Percentiles rank a stretch among this genome's conserved stretches.
Evolutionary conservation across 1,140 invertebrate species (phyloP).

Genomic region (Euura saliciscinereae): DNA sequence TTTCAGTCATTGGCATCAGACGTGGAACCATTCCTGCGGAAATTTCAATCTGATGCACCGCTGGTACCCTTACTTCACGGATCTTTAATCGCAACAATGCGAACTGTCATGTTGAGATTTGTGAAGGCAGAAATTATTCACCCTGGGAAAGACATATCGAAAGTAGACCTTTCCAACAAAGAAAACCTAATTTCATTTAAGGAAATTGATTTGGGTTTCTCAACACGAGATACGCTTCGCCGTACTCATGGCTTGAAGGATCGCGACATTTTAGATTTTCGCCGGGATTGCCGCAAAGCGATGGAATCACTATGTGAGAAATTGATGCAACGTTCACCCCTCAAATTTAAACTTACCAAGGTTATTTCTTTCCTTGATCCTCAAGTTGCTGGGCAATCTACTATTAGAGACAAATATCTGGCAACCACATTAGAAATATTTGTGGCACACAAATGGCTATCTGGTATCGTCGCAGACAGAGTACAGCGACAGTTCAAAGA

Average conservation of each 20-base stretch:
- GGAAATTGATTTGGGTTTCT: constrained; percentile 19
- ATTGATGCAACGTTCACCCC: constrained; percentile 17
- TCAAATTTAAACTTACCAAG: constrained; percentile 14
- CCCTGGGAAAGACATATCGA: constrained; percentile 10
- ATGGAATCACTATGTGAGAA: constrained; percentile 17
- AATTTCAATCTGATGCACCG: constrained; percentile 21
- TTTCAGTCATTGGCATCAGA: constrained; percentile 16
- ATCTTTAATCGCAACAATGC: constrained; percentile 13
- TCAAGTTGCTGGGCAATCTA: constrained; percentile 6
- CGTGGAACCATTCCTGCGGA: constrained; percentile 21
- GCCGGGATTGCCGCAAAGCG: constrained; percentile 18
- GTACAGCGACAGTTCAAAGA: constrained; percentile 16
- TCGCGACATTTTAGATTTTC: constrained; percentile 22
- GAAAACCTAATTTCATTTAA: constrained; percentile 17
- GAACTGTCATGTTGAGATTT: constrained; percentile 18
- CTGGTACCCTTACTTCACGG: constrained; percentile 20
- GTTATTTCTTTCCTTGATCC: constrained; percentile 25
- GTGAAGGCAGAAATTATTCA: constrained; percentile 20
- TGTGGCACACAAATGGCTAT: constrained; percentile 15
- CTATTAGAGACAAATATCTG: neutral
- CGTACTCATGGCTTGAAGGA: constrained; percentile 19
- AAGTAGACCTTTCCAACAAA: constrained; percentile 19
- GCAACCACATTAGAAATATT: constrained; percentile 8
- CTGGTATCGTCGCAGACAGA: constrained; percentile 12
- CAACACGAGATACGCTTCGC: constrained; percentile 18